Percentiles rank a stretch among this genome's conserved stretches.
phyloP scores from a whole-genome alignment of 1,140 invertebrate species.

The Helicoverpa zea region DNA sequence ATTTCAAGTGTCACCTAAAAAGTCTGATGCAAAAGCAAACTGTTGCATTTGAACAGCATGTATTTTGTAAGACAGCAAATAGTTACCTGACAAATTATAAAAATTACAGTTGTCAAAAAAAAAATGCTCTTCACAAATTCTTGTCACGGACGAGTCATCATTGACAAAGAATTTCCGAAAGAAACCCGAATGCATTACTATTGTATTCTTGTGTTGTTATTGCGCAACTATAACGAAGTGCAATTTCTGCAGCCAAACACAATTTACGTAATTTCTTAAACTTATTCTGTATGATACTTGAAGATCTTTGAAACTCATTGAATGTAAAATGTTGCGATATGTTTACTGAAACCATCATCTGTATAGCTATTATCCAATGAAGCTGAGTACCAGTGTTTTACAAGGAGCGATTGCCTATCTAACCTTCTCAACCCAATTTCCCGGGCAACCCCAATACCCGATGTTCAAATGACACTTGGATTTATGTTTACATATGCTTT shows the following conservation, averaged over 20 bases:
- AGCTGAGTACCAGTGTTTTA: background rate
- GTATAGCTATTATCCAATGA: too few relatives aligned
- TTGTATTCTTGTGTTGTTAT: constrained; percentile 19
- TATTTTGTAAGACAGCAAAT: background rate
- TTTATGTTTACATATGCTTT: too few relatives aligned
- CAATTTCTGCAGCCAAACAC: constrained; percentile 10
- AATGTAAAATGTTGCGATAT: background rate
- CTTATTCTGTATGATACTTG: background rate
- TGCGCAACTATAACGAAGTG: constrained; percentile 5
- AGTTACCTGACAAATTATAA: background rate
- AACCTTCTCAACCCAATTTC: too few relatives aligned
- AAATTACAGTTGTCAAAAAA: constrained; percentile 10
- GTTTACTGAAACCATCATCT: background rate
- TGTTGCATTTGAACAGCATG: background rate
- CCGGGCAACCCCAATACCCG: too few relatives aligned
- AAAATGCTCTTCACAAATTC: background rate
- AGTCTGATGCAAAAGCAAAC: background rate
- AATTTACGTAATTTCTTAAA: background rate
- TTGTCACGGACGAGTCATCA: constrained; percentile 13
- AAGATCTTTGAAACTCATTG: constrained; percentile 9
- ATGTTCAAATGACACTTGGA: too few relatives aligned
- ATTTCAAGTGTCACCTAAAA: background rate
- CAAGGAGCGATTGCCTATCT: too few relatives aligned
- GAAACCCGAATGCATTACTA: constrained; percentile 16
- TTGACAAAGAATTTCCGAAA: constrained; percentile 28